Percentiles rank a stretch among this genome's conserved stretches.
Conservation (phyloP, 2,113 vertebrate species). For the Neomonachus schauinslandi region DNA sequence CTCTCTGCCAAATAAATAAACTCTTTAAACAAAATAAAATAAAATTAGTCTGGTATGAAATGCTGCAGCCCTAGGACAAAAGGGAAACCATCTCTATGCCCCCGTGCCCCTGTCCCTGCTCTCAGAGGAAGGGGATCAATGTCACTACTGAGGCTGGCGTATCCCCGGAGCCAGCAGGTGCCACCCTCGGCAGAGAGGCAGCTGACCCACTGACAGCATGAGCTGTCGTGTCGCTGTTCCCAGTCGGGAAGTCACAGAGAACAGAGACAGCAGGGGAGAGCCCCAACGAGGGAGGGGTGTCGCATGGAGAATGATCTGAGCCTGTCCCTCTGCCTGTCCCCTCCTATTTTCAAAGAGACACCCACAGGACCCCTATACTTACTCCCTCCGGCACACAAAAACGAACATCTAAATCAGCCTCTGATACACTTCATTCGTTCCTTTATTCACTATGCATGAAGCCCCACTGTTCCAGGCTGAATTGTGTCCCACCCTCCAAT, state of each 20-base stretch:
- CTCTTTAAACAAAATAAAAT: background rate
- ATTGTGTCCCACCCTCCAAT: background rate
- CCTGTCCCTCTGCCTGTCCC: background rate
- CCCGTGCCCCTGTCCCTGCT: accelerated
- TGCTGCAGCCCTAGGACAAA: background rate
- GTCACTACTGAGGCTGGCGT: constrained; percentile 62
- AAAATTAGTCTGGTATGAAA: background rate
- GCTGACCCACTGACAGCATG: constrained; percentile 81
- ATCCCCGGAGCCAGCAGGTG: constrained; percentile 69
- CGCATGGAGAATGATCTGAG: constrained; percentile 18
- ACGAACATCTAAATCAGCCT: background rate
- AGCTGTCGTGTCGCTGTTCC: constrained; percentile 78
- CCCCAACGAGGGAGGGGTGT: background rate
- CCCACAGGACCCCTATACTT: background rate
- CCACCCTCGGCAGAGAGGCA: constrained; percentile 42
- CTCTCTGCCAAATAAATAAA: too few relatives aligned
- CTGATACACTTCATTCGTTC: background rate
- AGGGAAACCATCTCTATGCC: background rate
- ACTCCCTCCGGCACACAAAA: background rate
- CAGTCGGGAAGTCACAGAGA: constrained; percentile 69
- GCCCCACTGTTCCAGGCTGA: background rate
- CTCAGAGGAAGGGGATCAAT: constrained; percentile 66
- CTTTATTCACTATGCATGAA: background rate
- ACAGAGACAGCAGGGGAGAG: constrained; percentile 78
- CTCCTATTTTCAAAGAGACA: background rate